Base-by-base conservation (phyloP, 1,140 invertebrate species). In the Carcinoscorpius rotundicauda region DNA sequence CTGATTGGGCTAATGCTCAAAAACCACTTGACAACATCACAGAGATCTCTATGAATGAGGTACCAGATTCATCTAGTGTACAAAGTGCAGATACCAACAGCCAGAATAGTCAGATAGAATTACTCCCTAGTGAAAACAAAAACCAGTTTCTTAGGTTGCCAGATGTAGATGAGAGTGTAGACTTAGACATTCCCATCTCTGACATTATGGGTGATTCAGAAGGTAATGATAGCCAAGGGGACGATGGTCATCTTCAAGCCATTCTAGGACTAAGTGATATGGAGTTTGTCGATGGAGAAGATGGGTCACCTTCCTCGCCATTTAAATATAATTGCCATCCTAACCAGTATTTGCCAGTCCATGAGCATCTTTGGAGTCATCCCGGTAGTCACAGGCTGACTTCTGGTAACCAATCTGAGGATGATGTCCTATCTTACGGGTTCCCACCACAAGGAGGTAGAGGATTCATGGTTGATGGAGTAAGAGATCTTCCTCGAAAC, bases 1-100 rank as follows among this genome's bases (percentile, higher is more conserved):
- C 91, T 69, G 93, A 96, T 81, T 95, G 91, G 91, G 87, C 89
- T 69, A 29, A 29, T 29, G 83, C 87, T 64, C 86, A 89, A 78
- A 85, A 86, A 75, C 87, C 89, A 66, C 79, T 93, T 71, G 89
- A 91, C 62, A 93, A 93, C 77, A 94, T 94, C 76, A 91, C 91
- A 64, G 89, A 92, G 79, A 88, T 94, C 69, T 89, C 91, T 66
- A 89, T 89, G 72, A 89, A 87, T 72, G 91, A 94, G 81, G 86
- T 93, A 63, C 87, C 87, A 52, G 91, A 95, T 78, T 92, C 90
- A 49, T 91, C 89, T 59, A 89, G 87, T 76, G 85, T 88, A 74
- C 88, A 90, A 76, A 91, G 88, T 78, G 89, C 91, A 73, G 88
- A 92, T 75, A 91, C 87, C 72, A 91, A 92, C 76, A 75, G 72